Evolutionary conservation across 2,888 invertebrate species (phyloP), one percentile per base, ranked within the genome.

Genomic region (Busseola fusca): DNA sequence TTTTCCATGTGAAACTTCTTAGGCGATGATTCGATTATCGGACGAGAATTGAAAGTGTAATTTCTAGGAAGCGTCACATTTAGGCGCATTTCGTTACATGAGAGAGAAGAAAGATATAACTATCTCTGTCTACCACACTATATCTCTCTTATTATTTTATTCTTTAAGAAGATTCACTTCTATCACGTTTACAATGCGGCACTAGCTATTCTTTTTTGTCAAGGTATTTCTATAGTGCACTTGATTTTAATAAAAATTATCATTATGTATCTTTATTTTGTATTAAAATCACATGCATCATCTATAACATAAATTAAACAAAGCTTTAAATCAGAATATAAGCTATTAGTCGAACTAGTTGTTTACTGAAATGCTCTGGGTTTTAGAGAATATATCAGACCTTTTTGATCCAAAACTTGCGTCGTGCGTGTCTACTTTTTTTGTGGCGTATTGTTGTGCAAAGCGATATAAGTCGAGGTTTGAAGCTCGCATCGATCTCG

Each of bases 401-500:
- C 27, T 25, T 48, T 50, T 45, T 34, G 1, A 42, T 34, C 37
- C 42, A 57, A 50, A 58, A 63, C n/a, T 40, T 48, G 18, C n/a
- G 34, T 50, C n/a, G 10, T 34, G n/a, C 50, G 6, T 12, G 42
- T 64, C 27, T 69, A 74, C 83, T 85, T 86, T 82, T 84, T 82
- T 84, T 80, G 82, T 76, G 77, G 69, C 72, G 79, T 82, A 87
- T 85, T 87, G 85, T 88, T 88, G 85, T 88, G 85, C 82, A 86
- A 76, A 86, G 77, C 83, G 81, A 86, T 87, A 86, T 88, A 88
- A 89, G 87, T 87, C 83, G 83, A 82, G 76, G 85, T 81, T 67
- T 69, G 67, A 86, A 79, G 72, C 84, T 74, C 81, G 86, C 90
- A 92, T 92, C 93, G 92, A 91, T 92, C 93, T 89, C 83, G 76